These are phyloP conservation scores for Selenia dentaria DNA, from an alignment of 2,888 invertebrate genomes.

Conservation along the genomic window DNA sequence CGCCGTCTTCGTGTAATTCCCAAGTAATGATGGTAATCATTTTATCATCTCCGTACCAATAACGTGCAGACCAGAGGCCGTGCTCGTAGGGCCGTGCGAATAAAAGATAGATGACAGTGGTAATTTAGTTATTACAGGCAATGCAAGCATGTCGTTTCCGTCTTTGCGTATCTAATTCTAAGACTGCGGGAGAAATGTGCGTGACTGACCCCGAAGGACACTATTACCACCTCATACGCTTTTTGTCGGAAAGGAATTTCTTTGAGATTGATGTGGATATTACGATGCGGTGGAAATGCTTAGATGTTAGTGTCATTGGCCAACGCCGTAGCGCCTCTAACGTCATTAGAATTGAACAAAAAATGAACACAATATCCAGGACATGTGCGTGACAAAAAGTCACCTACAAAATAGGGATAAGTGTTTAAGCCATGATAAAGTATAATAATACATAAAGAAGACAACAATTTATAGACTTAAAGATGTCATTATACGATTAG, in stretches of 20 bases:
- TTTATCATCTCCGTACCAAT: constrained; percentile 77
- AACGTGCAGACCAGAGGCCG: constrained; percentile 28
- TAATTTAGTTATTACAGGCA: constrained; percentile 54
- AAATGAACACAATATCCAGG: constrained; percentile 3
- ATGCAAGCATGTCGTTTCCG: constrained; percentile 29
- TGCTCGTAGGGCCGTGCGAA: constrained; percentile 57
- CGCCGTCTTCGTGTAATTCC: constrained; percentile 66
- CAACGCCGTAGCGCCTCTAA: constrained; percentile 10
- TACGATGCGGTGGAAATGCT: constrained; percentile 30
- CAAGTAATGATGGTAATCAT: constrained; percentile 79
- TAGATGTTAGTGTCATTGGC: constrained; percentile 18
- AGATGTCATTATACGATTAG: no score
- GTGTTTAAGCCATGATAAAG: no score
- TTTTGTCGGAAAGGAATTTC: constrained; percentile 33
- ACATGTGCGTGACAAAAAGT: neutral
- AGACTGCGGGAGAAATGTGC: constrained; percentile 20
- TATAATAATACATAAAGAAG: no score
- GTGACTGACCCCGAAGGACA: constrained; percentile 29
- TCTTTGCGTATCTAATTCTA: constrained; percentile 35
- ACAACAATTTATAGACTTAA: no score
- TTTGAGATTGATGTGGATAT: constrained; percentile 30
- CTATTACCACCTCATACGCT: constrained; percentile 28
- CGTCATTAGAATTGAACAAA: constrained; percentile 6
- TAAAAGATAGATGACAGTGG: constrained; percentile 54
- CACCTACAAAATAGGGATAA: no score